phyloP scores from a whole-genome alignment of 2,797 vertebrate species.

The Myioborus miniatus region DNA sequence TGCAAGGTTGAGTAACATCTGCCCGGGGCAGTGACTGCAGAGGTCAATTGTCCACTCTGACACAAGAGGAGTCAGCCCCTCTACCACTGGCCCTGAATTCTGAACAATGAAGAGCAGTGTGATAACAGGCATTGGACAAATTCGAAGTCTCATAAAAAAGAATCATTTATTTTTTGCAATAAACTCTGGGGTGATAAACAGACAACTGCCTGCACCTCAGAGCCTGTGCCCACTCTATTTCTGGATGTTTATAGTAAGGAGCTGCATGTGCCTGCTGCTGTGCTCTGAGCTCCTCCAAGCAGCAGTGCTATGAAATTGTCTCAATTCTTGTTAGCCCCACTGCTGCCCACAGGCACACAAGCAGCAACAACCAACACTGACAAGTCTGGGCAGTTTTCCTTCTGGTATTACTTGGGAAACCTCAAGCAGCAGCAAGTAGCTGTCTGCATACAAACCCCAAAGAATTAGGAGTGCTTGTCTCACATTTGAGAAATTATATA shows the following conservation, averaged over 20 bases:
- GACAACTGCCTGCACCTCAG: background rate
- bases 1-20: background rate
- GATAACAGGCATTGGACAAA: background rate
- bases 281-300: background rate
- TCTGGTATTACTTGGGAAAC: background rate
- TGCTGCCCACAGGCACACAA: background rate
- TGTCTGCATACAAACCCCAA: background rate
- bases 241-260: background rate
- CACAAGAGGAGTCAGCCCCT: background rate
- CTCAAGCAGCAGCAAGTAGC: background rate
- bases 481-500: background rate
- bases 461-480: background rate
- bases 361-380: background rate
- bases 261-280: background rate
- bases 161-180: background rate
- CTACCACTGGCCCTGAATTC: background rate
- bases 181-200: background rate
- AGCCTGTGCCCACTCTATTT: background rate
- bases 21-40: background rate
- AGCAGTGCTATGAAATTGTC: background rate
- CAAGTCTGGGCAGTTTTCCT: slow-evolving; percentile 26
- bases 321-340: background rate
- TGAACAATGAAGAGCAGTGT: background rate
- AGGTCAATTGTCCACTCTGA: background rate
- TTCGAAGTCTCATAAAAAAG: background rate